These are phyloP conservation scores for Fundulus diaphanus DNA, from an alignment of 2,797 vertebrate species.

Conservation along the genomic window DNA sequence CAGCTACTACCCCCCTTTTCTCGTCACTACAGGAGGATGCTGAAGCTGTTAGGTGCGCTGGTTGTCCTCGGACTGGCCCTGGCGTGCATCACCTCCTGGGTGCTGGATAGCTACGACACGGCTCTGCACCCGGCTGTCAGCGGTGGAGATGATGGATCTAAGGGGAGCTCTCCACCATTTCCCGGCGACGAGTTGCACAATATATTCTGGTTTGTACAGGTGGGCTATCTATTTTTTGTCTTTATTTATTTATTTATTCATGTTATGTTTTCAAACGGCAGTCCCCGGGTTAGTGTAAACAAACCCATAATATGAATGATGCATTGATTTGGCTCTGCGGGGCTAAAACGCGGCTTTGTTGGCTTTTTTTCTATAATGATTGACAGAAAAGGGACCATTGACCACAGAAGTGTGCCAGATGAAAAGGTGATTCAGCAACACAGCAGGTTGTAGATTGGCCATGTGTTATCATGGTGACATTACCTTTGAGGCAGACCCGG, in stretches of 20 bases:
- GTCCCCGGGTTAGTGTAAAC: background rate
- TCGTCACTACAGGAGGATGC: conserved; percentile 80
- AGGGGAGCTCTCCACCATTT: conserved; percentile 67
- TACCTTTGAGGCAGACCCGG: no score
- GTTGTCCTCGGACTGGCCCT: conserved; percentile 79
- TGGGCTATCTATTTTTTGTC: conserved; percentile 57
- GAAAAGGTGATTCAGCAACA: conserved; percentile 32
- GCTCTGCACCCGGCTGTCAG: conserved; percentile 68
- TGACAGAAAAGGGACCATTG: conserved; percentile 63
- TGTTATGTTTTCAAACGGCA: background rate
- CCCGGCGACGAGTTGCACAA: conserved; percentile 80
- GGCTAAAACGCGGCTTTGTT: conserved; percentile 3
- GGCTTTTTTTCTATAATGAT: conserved; percentile 48
- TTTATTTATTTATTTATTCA: background rate
- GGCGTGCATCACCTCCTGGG: conserved; percentile 82
- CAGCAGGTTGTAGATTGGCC: conserved; percentile 32
- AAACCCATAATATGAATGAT: background rate
- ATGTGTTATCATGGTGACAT: no score
- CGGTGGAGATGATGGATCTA: conserved; percentile 36
- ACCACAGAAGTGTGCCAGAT: conserved; percentile 44
- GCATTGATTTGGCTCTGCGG: background rate
- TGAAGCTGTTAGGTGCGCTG: conserved; percentile 79
- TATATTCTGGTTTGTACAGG: conserved; percentile 95
- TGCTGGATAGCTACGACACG: conserved; percentile 84
- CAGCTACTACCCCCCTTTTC: conserved; percentile 59